phyloP scores from a whole-genome alignment of 2,888 invertebrate genomes.

The Strigamia maritima region DNA sequence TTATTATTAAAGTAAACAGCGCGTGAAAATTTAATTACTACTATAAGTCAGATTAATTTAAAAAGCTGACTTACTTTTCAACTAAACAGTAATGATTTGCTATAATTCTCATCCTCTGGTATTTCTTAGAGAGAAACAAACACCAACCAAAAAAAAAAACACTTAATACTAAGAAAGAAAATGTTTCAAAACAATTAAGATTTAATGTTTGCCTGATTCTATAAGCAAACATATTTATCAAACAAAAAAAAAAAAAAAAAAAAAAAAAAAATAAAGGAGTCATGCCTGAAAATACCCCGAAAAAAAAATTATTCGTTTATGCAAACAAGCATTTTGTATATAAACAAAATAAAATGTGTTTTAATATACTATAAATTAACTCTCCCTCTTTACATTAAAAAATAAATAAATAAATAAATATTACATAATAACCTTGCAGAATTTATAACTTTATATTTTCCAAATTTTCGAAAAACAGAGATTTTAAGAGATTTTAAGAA shows the following conservation, averaged over 20 bases:
- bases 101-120: constrained; percentile 1
- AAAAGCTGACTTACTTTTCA: background rate
- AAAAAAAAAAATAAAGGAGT: background rate
- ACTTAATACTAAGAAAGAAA: background rate
- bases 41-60: constrained; percentile 19
- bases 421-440: no score
- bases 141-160: background rate
- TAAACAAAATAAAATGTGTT: background rate
- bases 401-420: background rate
- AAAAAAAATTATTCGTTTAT: background rate
- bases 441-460: no score
- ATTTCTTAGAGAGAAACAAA: background rate
- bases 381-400: background rate
- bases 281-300: background rate
- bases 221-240: constrained; percentile 16
- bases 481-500: no score
- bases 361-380: background rate
- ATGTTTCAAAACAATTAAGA: constrained; percentile 22
- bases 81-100: constrained; percentile 15
- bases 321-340: background rate
- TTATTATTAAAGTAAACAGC: constrained; percentile 12
- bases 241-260: no score
- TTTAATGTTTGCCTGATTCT: background rate
- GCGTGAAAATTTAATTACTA: background rate
- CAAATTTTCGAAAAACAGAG: no score